Conservation (phyloP, 2,888 invertebrate species). For the Cephus rjabovi region DNA sequence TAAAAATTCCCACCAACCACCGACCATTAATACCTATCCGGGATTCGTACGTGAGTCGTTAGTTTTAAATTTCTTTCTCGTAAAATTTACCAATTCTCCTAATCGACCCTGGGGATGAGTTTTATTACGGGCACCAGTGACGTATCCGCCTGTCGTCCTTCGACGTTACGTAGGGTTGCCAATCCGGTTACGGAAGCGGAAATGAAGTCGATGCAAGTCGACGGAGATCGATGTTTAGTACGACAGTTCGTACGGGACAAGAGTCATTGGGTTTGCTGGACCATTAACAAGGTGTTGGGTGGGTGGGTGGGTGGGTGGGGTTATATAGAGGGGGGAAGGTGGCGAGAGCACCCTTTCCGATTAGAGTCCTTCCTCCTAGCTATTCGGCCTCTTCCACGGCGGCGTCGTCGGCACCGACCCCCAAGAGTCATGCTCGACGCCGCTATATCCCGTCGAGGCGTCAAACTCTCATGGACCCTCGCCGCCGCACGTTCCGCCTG, state of each 20-base stretch:
- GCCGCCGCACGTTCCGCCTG: constrained; percentile 45
- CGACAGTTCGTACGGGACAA: constrained; percentile 7
- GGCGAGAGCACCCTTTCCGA: background rate
- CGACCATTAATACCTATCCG: background rate
- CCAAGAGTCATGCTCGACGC: background rate
- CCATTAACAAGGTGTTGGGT: constrained; percentile 17
- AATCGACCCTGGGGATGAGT: background rate
- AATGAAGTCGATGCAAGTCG: constrained; percentile 14
- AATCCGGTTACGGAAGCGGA: constrained; percentile 3
- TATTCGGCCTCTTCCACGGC: background rate
- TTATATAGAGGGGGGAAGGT: too few species aligned
- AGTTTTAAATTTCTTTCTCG: background rate
- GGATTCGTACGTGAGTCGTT: background rate
- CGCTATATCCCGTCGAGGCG: background rate
- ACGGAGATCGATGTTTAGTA: constrained; percentile 4
- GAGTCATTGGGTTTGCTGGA: constrained; percentile 6
- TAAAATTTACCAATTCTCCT: background rate
- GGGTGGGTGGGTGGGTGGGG: background rate
- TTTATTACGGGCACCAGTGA: background rate
- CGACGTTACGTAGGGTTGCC: background rate
- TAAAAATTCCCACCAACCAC: background rate
- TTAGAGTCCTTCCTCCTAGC: constrained; percentile 9
- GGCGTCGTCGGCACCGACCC: background rate
- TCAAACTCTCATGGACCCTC: constrained; percentile 15
- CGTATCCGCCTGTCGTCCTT: background rate